Base-by-base conservation (phyloP, 2,888 invertebrate genomes). In the Meloe dianella region DNA sequence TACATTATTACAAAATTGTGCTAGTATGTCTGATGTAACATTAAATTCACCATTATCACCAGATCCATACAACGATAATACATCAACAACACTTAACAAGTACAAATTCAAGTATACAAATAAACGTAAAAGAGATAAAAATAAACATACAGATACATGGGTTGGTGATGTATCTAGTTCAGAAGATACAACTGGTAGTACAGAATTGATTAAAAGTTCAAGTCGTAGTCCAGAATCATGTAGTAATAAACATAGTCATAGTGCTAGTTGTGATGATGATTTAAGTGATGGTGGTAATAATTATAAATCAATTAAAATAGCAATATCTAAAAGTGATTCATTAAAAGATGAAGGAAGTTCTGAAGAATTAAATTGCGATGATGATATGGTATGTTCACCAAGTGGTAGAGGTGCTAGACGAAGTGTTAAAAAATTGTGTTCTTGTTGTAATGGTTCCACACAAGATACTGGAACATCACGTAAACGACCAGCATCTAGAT, bases 21-120 rank as follows among this genome's bases (percentile, higher is more conserved):
- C 82, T 8, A 79, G 80, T 3, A 82, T 84, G 81, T 82, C 83
- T 12, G 84, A 84, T 70, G 83, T 84, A 8, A 84, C 84, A n/a
- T 71, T 84, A 38, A 81, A 82, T 62, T 83, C 83, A 12, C 84
- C 84, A 10, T 80, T 84, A 63, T 82, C 83, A 29, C 82, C 79
- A 7, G 83, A 83, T 65, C 74, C 79, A 41, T 82, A 78, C 64
- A 76, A 78, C 35, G 78, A 79, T 65, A 74, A 77, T 38, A 79
- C 75, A 60, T 77, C 80, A 7, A 74, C 80, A 29, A 68, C 74
- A 27, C 72, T 80, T 61, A 81, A 82, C 73, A 84, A 84, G 73
- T 84, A 82, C 73, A 84, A 83, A 73, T 84, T 81, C 71, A 84
- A 84, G 72, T 84, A 84, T 71, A 81, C 80, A 63, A 84, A 84